phyloP scores from a whole-genome alignment of 2,888 invertebrate species.

The Papilio elwesi region DNA sequence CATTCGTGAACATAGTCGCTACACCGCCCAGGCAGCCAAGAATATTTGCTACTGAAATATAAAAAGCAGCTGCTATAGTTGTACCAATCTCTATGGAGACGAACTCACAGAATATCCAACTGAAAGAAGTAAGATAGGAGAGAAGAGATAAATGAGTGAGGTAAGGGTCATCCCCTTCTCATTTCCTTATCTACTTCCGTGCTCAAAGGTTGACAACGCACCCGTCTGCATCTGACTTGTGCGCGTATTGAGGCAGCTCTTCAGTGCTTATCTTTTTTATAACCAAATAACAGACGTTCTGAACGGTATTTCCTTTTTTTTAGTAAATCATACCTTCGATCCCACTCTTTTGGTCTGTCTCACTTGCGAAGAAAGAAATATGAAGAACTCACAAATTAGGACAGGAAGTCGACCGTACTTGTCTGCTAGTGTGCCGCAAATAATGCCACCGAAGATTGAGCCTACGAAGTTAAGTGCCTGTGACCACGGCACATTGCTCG shows the following conservation, averaged over 20 bases:
- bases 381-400: constrained; percentile 55
- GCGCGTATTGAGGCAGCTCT: no score
- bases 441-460: constrained; percentile 56
- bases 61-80: neutral
- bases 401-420: constrained; percentile 61
- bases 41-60: constrained; percentile 84
- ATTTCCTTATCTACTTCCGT: no score
- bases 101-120: no score
- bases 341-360: neutral
- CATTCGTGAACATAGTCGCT: constrained; percentile 86
- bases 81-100: no score
- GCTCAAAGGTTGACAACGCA: neutral
- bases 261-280: no score
- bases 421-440: constrained; percentile 64
- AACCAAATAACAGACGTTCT: no score
- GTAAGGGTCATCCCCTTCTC: no score
- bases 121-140: no score
- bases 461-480: constrained; percentile 61
- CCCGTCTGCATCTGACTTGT: no score
- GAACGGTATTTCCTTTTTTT: neutral
- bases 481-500: constrained; percentile 56
- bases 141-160: no score
- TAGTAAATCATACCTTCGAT: neutral
- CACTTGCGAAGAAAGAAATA: neutral
- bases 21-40: constrained; percentile 86